phyloP scores from a whole-genome alignment of 2,888 invertebrate species.

The Smittia aterrima region DNA sequence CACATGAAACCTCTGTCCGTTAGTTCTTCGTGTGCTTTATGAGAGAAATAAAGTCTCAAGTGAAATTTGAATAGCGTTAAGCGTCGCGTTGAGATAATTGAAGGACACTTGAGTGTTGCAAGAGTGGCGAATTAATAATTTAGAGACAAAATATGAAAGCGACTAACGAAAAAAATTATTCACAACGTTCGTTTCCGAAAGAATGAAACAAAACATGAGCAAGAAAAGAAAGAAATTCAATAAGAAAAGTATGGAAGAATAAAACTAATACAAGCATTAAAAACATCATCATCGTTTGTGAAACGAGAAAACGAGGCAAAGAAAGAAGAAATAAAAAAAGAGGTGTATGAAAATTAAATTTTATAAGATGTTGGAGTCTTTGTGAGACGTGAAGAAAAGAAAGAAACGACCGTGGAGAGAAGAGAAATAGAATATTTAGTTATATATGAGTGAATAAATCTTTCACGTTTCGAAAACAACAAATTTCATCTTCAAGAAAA shows the following conservation, averaged over 20 bases:
- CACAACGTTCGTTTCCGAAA: background rate
- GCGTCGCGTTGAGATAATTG: background rate
- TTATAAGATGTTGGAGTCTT: conserved; percentile 26
- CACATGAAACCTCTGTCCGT: conserved; percentile 14
- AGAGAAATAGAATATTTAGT: conserved; percentile 26
- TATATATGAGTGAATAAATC: conserved; percentile 39
- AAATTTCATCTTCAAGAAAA: conserved; percentile 3
- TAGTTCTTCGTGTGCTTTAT: background rate
- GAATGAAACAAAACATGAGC: background rate
- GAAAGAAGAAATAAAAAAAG: conserved; percentile 16
- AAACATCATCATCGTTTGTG: conserved; percentile 18
- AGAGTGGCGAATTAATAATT: background rate
- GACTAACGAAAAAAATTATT: background rate
- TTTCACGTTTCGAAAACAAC: conserved; percentile 1
- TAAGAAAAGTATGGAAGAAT: background rate
- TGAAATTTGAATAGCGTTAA: background rate
- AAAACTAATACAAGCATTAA: background rate
- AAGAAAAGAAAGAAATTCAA: background rate
- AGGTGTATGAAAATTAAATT: conserved; percentile 30
- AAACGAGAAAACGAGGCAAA: background rate
- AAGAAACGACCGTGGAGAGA: background rate
- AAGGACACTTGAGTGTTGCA: conserved; percentile 1
- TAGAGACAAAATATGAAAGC: background rate
- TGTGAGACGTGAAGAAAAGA: background rate
- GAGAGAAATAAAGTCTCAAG: background rate